phyloP scores from a whole-genome alignment of 2,797 vertebrate genomes.

The Hephaestus fuliginosus region DNA sequence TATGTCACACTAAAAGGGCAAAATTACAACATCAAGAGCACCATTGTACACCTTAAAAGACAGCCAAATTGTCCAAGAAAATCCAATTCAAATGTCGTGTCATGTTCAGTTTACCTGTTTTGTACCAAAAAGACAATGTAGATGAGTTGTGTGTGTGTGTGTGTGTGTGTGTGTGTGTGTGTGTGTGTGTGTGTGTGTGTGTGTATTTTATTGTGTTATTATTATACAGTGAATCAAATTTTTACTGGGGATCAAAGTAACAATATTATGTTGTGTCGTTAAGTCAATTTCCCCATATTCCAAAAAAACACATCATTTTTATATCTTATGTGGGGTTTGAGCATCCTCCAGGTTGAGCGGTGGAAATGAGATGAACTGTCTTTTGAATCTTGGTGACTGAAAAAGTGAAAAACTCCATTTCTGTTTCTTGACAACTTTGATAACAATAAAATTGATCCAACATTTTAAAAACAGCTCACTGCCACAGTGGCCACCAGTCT shows the following conservation, averaged over 20 bases:
- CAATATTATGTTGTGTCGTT: not conserved
- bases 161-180: too few relatives aligned
- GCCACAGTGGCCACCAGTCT: too few relatives aligned
- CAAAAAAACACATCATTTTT: not conserved
- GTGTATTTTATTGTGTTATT: too few relatives aligned
- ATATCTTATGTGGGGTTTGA: not conserved
- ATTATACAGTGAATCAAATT: not conserved
- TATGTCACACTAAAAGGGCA: not conserved
- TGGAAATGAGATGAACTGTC: not conserved
- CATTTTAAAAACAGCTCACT: not conserved
- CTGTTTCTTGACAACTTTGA: too few relatives aligned
- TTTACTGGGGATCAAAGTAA: not conserved
- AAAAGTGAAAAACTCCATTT: too few relatives aligned
- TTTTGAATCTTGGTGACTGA: not conserved
- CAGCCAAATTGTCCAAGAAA: not conserved
- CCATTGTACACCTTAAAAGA: not conserved
- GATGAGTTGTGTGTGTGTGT: too few relatives aligned
- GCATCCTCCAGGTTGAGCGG: not conserved
- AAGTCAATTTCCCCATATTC: not conserved
- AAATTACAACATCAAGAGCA: not conserved
- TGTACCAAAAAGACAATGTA: not conserved
- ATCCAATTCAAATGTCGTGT: not conserved
- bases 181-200: too few relatives aligned
- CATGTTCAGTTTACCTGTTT: not conserved
- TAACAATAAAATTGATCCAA: not conserved